A percentile compares a stretch with the other conserved stretches of the same genome.
Evolutionary conservation across 2,888 invertebrate genomes (phyloP).

Genomic region (Apodemia hepburni): DNA sequence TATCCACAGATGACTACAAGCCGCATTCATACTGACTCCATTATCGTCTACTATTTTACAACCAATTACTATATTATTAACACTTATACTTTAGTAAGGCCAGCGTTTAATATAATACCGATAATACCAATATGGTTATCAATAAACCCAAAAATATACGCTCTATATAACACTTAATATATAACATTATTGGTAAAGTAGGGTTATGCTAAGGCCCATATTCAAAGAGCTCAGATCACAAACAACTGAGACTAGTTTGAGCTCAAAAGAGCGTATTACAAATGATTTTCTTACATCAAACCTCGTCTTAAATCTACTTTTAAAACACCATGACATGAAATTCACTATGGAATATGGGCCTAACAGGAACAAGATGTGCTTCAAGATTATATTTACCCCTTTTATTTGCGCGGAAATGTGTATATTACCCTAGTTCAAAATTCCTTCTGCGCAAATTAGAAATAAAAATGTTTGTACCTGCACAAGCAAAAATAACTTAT

Average conservation of each 20-base stretch:
- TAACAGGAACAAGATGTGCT: background rate
- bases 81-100: constrained; percentile 15
- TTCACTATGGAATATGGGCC: background rate
- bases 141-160: constrained; percentile 9
- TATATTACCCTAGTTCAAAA: background rate
- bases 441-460: background rate
- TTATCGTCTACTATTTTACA: constrained; percentile 2
- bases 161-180: constrained; percentile 8
- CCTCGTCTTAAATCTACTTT: no score
- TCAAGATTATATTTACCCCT: background rate
- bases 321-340: background rate
- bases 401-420: background rate
- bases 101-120: constrained; percentile 8
- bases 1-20: constrained; percentile 13
- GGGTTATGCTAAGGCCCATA: background rate
- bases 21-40: constrained; percentile 1
- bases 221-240: background rate
- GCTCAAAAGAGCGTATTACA: background rate
- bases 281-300: no score
- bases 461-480: background rate
- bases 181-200: background rate
- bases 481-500: background rate
- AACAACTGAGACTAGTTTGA: background rate
- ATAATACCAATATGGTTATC: constrained; percentile 13
- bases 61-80: constrained; percentile 1